Conservation (phyloP, 1,140 invertebrate species). For the Drosophila mauritiana region DNA sequence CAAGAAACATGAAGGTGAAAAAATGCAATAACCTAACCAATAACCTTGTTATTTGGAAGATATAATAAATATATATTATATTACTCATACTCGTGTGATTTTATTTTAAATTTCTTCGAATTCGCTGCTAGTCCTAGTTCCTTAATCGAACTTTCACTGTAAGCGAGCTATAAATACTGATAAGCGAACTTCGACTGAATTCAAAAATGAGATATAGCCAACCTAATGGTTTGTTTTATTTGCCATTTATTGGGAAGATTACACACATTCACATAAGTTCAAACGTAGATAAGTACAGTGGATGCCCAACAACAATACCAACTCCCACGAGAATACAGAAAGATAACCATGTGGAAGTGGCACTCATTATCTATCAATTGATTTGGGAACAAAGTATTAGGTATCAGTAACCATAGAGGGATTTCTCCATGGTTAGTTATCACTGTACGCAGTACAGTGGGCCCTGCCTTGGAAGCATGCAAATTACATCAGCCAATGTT, state of each 20-base stretch:
- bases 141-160: slow-evolving; percentile 13
- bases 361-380: slow-evolving; percentile 15
- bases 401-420: slow-evolving; percentile 1
- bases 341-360: slow-evolving; percentile 10
- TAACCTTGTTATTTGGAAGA: no score
- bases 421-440: slow-evolving; percentile 1
- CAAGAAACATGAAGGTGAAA: no score
- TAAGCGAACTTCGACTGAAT: slow-evolving; percentile 44
- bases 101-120: not conserved
- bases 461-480: slow-evolving; percentile 13
- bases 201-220: slow-evolving; percentile 17
- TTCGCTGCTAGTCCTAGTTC: fast-evolving
- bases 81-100: no score
- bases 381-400: slow-evolving; percentile 2
- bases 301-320: slow-evolving; percentile 3
- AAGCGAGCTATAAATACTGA: slow-evolving; percentile 36
- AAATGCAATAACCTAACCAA: no score
- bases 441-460: slow-evolving; percentile 26
- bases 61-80: no score
- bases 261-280: slow-evolving; percentile 14
- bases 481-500: slow-evolving; percentile 47
- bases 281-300: slow-evolving; percentile 37
- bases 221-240: slow-evolving; percentile 38
- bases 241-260: slow-evolving; percentile 32
- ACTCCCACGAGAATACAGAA: not conserved